phyloP scores from a whole-genome alignment of 64 coral and sea anemone species.

The Porites lutea region DNA sequence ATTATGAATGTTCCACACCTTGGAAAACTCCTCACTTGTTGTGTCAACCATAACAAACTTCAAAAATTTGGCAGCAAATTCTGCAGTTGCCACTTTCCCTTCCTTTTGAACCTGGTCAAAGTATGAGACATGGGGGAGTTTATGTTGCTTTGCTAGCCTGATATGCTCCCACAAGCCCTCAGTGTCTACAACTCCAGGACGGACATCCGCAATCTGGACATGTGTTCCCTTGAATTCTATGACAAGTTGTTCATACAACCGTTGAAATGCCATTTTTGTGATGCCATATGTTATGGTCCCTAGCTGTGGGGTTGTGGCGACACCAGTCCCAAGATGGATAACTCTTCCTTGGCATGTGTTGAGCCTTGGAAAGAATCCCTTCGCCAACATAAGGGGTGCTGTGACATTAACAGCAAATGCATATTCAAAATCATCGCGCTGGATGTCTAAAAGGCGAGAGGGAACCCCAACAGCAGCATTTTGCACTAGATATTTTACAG shows the following conservation, averaged over 20 bases:
- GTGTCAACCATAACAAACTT: constrained; percentile 72
- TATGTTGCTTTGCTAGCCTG: constrained; percentile 67
- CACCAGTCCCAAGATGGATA: constrained; percentile 64
- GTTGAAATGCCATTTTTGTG: constrained; percentile 80
- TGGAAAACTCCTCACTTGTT: constrained; percentile 62
- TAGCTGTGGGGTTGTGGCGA: constrained; percentile 51
- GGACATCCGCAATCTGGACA: constrained; percentile 57
- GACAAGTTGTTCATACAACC: constrained; percentile 67
- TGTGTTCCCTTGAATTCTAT: constrained; percentile 60
- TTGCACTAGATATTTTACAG: constrained; percentile 68
- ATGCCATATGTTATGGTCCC: constrained; percentile 75
- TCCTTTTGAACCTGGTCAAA: constrained; percentile 70
- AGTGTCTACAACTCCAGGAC: constrained; percentile 74
- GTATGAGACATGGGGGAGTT: constrained; percentile 70
- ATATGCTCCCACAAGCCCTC: constrained; percentile 82
- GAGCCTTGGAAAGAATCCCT: constrained; percentile 68
- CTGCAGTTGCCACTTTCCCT: constrained; percentile 55
- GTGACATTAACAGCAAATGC: constrained; percentile 74
- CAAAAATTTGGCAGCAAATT: constrained; percentile 69
- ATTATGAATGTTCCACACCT: constrained; percentile 75
- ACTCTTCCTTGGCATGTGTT: constrained; percentile 47
- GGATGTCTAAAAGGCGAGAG: constrained; percentile 54
- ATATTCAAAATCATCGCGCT: constrained; percentile 70
- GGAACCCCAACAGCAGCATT: constrained; percentile 77
- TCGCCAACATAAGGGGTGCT: constrained; percentile 75